Base-by-base conservation (phyloP, 2,797 vertebrate species). In the Pangasius djambal region DNA sequence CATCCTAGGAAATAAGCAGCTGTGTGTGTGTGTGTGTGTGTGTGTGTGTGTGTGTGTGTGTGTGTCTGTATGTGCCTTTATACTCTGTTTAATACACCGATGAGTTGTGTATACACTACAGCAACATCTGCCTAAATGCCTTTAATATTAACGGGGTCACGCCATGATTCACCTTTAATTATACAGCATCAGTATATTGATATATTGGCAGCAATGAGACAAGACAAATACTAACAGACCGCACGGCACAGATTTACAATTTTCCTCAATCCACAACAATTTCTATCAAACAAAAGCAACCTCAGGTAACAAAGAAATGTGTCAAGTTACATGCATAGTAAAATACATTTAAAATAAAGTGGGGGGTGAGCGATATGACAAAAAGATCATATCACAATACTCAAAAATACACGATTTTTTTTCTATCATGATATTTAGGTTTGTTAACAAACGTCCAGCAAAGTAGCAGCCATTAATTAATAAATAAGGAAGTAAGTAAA, bases 1-100 rank as follows among this genome's bases (percentile, higher is more conserved):
- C 89, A 90, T 87, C 84, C 9, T 3, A 28, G 85, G 48, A 87
- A 88, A 83, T 44, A 63, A 15, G 22, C 12, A 63, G 59, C 34
- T 57, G n/a, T 31, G 44, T 18, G 48, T 28, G 0, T 52, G 25
- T 78, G 44, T 75, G 72, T 48, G 40, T 48, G 22, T 22, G 37
- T 40, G 37, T 40, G 37, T 40, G 37, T 40, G 72, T 48, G 34
- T 72, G 72, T 48, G 72, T 75, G 48, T 87, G 77, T 52, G 70
- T 74, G 72, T 48, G 40, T 77, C 25, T 78, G 75, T 78, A 31
- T 81, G 50, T 57, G n/a, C 59, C 31, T 81, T 18, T 79, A 34
- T 20, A 31, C 28, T 55, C 48, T 55, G 10, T 28, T 7, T 63
- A 40, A 82, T 82, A 82, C 79, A 82, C 79, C 0, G 40, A n/a